phyloP scores from a whole-genome alignment of 1,140 invertebrate genomes.

The Brachionus rubens region DNA sequence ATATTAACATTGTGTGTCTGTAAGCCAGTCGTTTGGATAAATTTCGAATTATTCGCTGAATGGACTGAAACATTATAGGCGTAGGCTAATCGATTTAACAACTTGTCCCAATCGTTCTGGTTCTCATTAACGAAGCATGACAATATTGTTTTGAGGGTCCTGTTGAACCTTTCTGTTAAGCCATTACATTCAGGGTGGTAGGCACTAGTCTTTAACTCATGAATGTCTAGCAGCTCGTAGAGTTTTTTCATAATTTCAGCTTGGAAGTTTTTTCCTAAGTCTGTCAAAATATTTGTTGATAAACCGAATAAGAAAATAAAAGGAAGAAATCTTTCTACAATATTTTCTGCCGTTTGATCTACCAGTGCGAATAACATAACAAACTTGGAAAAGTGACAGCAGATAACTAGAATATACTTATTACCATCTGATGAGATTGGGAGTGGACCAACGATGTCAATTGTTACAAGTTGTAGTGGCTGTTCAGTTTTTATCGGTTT shows the following conservation, averaged over 20 bases:
- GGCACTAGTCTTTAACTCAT: slow-evolving; percentile 24
- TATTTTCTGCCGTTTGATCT: slow-evolving; percentile 55
- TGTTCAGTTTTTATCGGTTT: not conserved
- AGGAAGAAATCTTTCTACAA: slow-evolving; percentile 54
- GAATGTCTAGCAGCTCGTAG: slow-evolving; percentile 47
- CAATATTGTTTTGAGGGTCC: not conserved
- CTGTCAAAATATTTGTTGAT: slow-evolving; percentile 53
- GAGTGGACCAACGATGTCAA: slow-evolving; percentile 49
- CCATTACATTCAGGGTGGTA: slow-evolving; percentile 32
- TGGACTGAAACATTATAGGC: slow-evolving; percentile 32
- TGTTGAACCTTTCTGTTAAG: slow-evolving; percentile 22
- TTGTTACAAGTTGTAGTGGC: slow-evolving; percentile 21
- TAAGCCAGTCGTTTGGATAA: not conserved
- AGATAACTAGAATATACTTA: slow-evolving; percentile 56
- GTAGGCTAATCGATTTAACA: not conserved
- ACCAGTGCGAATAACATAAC: slow-evolving; percentile 54
- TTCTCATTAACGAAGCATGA: not conserved
- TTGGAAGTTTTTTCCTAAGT: slow-evolving; percentile 53
- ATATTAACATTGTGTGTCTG: not conserved
- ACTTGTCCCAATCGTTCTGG: slow-evolving; percentile 7
- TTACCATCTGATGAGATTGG: slow-evolving; percentile 48
- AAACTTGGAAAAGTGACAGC: slow-evolving; percentile 59
- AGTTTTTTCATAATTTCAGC: slow-evolving; percentile 48
- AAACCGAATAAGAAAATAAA: slow-evolving; percentile 54
- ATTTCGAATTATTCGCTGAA: not conserved